Conservation (phyloP, 35 echinoderm and acorn worm species). For the Ophiothrix spiculata region DNA sequence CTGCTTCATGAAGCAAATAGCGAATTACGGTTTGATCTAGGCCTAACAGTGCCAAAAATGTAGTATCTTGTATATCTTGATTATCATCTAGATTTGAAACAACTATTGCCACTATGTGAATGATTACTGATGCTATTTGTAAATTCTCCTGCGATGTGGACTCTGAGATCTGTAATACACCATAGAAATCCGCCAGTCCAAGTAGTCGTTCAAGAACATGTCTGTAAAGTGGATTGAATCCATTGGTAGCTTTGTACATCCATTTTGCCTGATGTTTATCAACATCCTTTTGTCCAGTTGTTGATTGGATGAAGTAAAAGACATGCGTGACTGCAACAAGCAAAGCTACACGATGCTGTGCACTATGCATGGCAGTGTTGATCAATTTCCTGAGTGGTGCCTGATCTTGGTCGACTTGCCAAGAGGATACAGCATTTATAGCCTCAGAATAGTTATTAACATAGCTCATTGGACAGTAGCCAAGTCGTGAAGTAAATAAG, state of each 20-base stretch:
- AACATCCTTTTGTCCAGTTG: background rate
- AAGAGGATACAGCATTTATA: background rate
- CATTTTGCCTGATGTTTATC: background rate
- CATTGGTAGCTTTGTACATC: background rate
- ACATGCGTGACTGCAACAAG: slow-evolving; percentile 6
- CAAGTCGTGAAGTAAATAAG: background rate
- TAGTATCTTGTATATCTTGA: too few species aligned
- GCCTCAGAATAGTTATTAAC: background rate
- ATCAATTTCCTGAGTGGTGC: background rate
- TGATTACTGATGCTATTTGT: slow-evolving; percentile 11
- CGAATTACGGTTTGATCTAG: too few species aligned
- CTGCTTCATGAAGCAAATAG: too few species aligned
- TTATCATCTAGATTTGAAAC: background rate
- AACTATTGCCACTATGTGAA: slow-evolving; percentile 8
- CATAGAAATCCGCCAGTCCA: slow-evolving; percentile 23
- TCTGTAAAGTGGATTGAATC: background rate
- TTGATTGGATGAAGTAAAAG: background rate
- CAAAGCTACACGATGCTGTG: slow-evolving; percentile 32
- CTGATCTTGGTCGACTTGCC: background rate
- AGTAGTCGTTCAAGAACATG: background rate
- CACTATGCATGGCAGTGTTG: background rate
- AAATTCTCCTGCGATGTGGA: background rate
- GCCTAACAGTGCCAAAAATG: too few species aligned
- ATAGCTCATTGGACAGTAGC: slow-evolving; percentile 22
- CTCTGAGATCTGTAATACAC: slow-evolving; percentile 13